Evolutionary conservation across 2,888 invertebrate species (phyloP).

Genomic region (Arctia plantaginis): DNA sequence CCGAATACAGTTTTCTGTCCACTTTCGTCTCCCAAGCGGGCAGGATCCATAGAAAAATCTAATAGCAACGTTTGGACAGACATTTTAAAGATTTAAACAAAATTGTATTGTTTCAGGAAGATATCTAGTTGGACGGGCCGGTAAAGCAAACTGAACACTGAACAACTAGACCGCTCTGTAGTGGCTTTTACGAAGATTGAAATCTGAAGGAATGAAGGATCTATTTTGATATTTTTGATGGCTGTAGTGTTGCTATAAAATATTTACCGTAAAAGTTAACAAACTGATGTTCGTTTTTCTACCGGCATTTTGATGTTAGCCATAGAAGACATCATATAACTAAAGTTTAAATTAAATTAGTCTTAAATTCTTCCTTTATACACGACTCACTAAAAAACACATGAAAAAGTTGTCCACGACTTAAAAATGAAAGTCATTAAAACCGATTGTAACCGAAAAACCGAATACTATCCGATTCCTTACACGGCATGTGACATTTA

Average conservation of each 20-base stretch:
- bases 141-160: constrained; percentile 47
- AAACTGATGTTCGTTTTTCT: background rate
- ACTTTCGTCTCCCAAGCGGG: constrained; percentile 88
- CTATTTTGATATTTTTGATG: constrained; percentile 39
- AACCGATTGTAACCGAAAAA: background rate
- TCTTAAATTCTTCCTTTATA: background rate
- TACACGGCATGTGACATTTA: background rate
- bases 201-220: constrained; percentile 35
- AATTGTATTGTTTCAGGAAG: constrained; percentile 46
- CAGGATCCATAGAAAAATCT: constrained; percentile 92
- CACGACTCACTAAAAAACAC: background rate
- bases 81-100: constrained; percentile 81
- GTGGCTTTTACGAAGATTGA: constrained; percentile 1
- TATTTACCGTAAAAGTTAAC: background rate
- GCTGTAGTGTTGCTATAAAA: constrained; percentile 26
- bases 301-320: background rate
- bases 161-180: constrained; percentile 30
- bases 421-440: background rate
- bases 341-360: background rate
- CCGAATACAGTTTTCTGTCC: constrained; percentile 89
- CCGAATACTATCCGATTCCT: background rate
- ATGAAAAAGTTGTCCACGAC: background rate
- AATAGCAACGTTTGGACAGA: constrained; percentile 92
- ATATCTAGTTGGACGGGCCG: constrained; percentile 64
- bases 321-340: background rate